These are phyloP conservation scores for Ammospiza caudacuta DNA, from an alignment of 2,113 vertebrate genomes.

Conservation along the genomic window DNA sequence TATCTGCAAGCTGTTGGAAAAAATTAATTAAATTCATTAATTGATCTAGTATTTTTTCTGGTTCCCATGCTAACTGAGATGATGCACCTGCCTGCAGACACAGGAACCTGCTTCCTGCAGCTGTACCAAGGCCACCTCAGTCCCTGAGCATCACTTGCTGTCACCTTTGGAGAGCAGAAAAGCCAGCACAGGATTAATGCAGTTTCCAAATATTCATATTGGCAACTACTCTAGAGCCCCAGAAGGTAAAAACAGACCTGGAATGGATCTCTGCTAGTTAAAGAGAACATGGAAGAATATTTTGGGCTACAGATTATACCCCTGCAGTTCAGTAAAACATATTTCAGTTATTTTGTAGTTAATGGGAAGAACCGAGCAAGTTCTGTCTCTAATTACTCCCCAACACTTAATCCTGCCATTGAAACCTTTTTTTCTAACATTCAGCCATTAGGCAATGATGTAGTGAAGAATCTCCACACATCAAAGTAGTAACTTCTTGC, in stretches of 20 bases:
- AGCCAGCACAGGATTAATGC: background rate
- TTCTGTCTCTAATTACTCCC: background rate
- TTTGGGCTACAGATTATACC: background rate
- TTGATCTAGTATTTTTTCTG: background rate
- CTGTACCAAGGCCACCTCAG: background rate
- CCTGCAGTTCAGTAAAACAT: background rate
- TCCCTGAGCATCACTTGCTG: background rate
- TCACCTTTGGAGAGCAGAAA: background rate
- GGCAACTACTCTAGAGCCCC: background rate
- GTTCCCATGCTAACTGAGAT: background rate
- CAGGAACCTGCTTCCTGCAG: background rate
- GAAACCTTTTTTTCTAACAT: background rate
- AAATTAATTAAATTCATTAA: background rate
- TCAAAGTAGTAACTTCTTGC: background rate
- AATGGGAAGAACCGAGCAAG: background rate
- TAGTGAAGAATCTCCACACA: background rate
- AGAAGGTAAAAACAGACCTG: background rate
- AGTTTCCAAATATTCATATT: background rate
- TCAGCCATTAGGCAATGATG: rapidly evolving
- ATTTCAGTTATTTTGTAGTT: background rate
- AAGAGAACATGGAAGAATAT: background rate
- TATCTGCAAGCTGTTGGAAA: background rate
- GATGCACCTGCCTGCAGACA: background rate
- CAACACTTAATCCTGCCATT: background rate
- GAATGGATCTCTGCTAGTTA: background rate